Evolutionary conservation across 1,140 invertebrate species (phyloP).

Genomic region (Luehdorfia chinensis): DNA sequence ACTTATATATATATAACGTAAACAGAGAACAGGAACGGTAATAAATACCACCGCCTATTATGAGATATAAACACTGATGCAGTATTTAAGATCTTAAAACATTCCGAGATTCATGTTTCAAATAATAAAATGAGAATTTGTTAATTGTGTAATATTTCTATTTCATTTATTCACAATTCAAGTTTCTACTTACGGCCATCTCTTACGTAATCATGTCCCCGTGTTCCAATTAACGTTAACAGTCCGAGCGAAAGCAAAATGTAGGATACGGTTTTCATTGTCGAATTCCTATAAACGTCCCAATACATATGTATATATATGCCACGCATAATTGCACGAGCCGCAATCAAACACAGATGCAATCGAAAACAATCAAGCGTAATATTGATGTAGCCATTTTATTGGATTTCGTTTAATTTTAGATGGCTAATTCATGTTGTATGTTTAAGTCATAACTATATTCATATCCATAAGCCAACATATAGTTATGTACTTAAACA

Average conservation of each 20-base stretch:
- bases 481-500: too few species aligned
- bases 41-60: not conserved
- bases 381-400: slow-evolving; percentile 47
- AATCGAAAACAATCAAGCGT: slow-evolving; percentile 62
- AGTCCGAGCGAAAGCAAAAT: slow-evolving; percentile 4
- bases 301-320: not conserved
- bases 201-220: slow-evolving; percentile 53
- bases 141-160: not conserved
- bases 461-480: too few species aligned
- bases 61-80: not conserved
- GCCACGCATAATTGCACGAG: slow-evolving; percentile 28
- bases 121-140: not conserved
- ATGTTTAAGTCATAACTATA: too few species aligned
- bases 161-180: too few species aligned
- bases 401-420: slow-evolving; percentile 53
- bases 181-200: slow-evolving; percentile 65
- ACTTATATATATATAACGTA: too few species aligned
- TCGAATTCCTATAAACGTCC: slow-evolving; percentile 10
- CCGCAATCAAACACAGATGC: slow-evolving; percentile 32
- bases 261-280: slow-evolving; percentile 1
- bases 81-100: too few species aligned
- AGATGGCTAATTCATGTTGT: slow-evolving; percentile 31
- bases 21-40: too few species aligned
- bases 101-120: not conserved
- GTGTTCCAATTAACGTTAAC: slow-evolving; percentile 11